Evolutionary conservation across 2,113 vertebrate species (phyloP).

Genomic region (Conger conger): DNA sequence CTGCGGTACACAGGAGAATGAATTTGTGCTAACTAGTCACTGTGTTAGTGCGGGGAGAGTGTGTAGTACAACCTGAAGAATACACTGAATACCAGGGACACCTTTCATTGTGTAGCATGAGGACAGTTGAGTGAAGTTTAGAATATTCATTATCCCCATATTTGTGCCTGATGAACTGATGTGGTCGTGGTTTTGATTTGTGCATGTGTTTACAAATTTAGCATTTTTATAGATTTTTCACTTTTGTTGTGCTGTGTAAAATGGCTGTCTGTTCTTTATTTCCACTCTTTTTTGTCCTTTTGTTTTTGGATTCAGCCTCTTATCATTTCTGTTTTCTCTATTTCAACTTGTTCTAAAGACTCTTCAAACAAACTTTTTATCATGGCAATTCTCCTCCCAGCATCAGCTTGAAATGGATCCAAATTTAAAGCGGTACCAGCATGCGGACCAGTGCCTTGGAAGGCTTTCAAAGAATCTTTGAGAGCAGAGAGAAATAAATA

Average conservation of each 20-base stretch:
- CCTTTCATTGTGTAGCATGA: background rate
- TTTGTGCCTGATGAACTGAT: background rate
- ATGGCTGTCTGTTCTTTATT: background rate
- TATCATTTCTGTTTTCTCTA: constrained; percentile 18
- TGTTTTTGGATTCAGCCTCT: constrained; percentile 13
- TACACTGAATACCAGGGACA: background rate
- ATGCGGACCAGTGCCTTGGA: constrained; percentile 21
- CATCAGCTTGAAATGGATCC: constrained; percentile 23
- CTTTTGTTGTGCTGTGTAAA: background rate
- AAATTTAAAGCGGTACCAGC: constrained; percentile 27
- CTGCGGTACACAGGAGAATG: background rate
- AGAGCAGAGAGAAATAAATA: constrained; percentile 25
- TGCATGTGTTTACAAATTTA: background rate
- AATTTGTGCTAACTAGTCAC: background rate
- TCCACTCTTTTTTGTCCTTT: background rate
- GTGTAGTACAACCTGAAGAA: background rate
- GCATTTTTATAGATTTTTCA: background rate
- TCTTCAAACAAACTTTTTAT: constrained; percentile 27
- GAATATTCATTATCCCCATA: background rate
- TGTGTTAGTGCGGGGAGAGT: background rate
- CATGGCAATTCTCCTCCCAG: constrained; percentile 9
- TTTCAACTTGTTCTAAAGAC: constrained; percentile 11
- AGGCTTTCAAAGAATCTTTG: constrained; percentile 29
- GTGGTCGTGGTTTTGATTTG: background rate
- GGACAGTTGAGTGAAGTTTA: background rate